Conservation (phyloP, 2,797 vertebrate genomes). For the Spheniscus humboldti region DNA sequence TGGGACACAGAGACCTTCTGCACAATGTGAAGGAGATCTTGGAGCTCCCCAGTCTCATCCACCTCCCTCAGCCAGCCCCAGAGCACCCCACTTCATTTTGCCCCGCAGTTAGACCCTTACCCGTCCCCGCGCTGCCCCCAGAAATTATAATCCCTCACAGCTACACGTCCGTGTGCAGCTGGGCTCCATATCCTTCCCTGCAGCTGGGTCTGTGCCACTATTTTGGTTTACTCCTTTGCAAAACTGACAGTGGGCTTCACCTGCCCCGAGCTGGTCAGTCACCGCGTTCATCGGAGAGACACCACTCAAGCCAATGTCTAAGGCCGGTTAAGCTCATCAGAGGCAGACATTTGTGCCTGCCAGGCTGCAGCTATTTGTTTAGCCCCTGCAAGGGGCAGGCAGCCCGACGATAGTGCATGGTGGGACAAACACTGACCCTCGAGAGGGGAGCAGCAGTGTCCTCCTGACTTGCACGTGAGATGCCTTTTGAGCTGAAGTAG, state of each 20-base stretch:
- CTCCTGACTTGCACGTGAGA: neutral
- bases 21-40: accelerated
- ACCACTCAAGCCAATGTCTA: neutral
- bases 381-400: neutral
- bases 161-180: accelerated
- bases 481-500: neutral
- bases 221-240: neutral
- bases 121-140: neutral
- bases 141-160: neutral
- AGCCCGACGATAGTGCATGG: accelerated
- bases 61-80: neutral
- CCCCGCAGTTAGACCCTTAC: no score
- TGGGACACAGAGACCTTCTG: neutral
- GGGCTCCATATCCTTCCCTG: neutral
- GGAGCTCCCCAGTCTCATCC: neutral
- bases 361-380: neutral
- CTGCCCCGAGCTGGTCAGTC: neutral
- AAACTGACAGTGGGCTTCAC: neutral
- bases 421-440: no score
- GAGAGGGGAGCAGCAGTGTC: neutral
- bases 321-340: neutral
- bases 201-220: no score
- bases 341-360: neutral
- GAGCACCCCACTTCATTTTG: neutral
- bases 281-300: neutral